Percentiles rank a stretch among this genome's conserved stretches.
Evolutionary conservation across 1,140 invertebrate species (phyloP).

Genomic region (Brachystomella parvula): DNA sequence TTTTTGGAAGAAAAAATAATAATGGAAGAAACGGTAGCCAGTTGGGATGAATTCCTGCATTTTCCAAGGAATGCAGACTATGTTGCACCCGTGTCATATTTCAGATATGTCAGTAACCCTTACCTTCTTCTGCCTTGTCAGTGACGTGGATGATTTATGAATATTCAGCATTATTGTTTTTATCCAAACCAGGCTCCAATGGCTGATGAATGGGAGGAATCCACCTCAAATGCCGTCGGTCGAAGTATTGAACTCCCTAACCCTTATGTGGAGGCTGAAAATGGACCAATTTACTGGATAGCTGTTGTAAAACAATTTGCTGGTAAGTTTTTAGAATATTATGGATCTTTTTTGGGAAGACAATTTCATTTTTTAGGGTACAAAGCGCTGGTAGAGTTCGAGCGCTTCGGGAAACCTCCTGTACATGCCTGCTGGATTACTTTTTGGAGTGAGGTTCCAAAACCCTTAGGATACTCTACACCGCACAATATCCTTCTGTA

Average conservation of each 20-base stretch:
- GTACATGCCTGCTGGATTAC: not conserved
- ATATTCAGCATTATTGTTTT: too few species aligned
- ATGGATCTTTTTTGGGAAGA: not conserved
- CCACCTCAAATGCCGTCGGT: not conserved
- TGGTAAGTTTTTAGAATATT: not conserved
- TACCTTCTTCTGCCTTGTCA: too few species aligned
- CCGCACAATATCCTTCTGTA: not conserved
- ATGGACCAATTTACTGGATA: not conserved
- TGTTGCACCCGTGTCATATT: too few species aligned
- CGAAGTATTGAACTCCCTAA: not conserved
- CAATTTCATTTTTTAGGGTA: not conserved
- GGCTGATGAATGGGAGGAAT: not conserved
- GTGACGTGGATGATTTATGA: too few species aligned
- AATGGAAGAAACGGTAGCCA: too few species aligned
- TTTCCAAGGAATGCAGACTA: too few species aligned
- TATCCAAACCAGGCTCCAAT: constrained; percentile 14
- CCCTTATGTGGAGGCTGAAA: not conserved
- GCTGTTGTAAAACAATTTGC: not conserved
- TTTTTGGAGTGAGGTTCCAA: not conserved
- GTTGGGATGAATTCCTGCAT: too few species aligned
- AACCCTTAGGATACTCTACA: not conserved
- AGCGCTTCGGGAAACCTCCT: not conserved
- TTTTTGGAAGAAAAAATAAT: too few species aligned
- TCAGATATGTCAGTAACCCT: too few species aligned
- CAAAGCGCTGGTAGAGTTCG: not conserved